Evolutionary conservation across 2,113 vertebrate species (phyloP), one percentile per base, ranked within the genome.

Genomic region (Corythaeola cristata): DNA sequence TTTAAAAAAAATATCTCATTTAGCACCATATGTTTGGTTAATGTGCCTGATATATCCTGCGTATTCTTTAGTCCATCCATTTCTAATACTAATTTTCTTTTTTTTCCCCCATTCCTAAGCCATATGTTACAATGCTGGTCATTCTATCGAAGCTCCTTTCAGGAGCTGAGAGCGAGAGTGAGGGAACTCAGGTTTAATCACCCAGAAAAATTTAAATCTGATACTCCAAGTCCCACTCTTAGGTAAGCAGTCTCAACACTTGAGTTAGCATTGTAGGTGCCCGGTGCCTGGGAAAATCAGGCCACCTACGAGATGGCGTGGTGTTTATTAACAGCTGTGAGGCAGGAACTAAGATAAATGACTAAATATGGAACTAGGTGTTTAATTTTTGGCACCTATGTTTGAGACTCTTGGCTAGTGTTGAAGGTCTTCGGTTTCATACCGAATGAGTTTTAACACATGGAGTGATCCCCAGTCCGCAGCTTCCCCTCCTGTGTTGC

Each of bases 1-100:
- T 97, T 97, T 96, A 68, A 97, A 93, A 98, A 97, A 97, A 95
- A 85, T 67, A 90, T 97, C 56, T 79, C 95, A 96, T 95, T 96
- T 97, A 97, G 93, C 88, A 96, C 71, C 95, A 97, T 95, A 96
- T 96, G 92, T 97, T 97, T 97, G 95, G 91, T 96, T 97, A 94
- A 97, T 93, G 96, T 98, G 96, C 90, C 97, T 98, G 96, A 97
- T 97, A 97, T 91, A 97, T 92, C 96, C 95, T 98, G 97, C 91
- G 96, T 98, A 97, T 98, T 98, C 98, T 97, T 97, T 96, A 93
- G 96, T 93, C 93, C 94, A 95, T 74, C 92, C 90, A 93, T 88
- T 96, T 74, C 95, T 97, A 95, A 97, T 96, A 98, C 93, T 86
- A 52, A 89, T 97, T 96, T 97, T 96, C 88, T 96, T 85, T 81